Base-by-base conservation (phyloP, 2,888 invertebrate genomes). In the Tiliacea aurago region DNA sequence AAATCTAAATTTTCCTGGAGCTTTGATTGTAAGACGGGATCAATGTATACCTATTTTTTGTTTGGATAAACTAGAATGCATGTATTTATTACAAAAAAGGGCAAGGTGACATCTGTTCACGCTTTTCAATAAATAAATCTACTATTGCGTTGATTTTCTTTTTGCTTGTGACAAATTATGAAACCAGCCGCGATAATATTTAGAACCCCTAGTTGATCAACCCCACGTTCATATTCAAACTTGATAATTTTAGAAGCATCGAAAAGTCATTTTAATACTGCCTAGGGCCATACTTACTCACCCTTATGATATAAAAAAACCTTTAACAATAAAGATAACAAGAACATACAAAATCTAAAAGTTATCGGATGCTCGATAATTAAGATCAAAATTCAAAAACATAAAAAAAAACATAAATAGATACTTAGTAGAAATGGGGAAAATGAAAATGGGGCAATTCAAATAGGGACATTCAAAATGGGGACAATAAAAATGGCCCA, bases 241-340 rank as follows among this genome's bases (percentile, higher is more conserved):
- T 64, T 78, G 61, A 70, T 78, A 61, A 73, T 66, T 81, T 69
- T 59, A 11, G 53, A 55, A 43, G 15, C 68, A 62, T 71, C 55
- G 51, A 59, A 74, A 59, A 74, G 53, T 79, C 64, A 79, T 81
- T 79, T 71, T 47, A 59, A 62, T 51, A 67, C 47, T 51, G 84
- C 81, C 80, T 45, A 3, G 56, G 65, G 81, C 58, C 4, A 41
- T 37, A 20, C 53, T 59, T 37, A 20, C 53, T 59, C 64, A 68
- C 81, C 79, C 80, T 70, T 28, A 58, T 20, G 6, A 15, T 68
- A n/a, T 47, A 37, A 71, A 37, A 71, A 69, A 68, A 49, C 49
- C 59, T 63, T 71, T 23, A 71, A 62, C 43, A 62, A 69, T 65
- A 53, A 77, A 77, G 68, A 77, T 77, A 65, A 65, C 18, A 69